Conservation (phyloP, 2,888 invertebrate species). For the Acanthosepion pharaonis region DNA sequence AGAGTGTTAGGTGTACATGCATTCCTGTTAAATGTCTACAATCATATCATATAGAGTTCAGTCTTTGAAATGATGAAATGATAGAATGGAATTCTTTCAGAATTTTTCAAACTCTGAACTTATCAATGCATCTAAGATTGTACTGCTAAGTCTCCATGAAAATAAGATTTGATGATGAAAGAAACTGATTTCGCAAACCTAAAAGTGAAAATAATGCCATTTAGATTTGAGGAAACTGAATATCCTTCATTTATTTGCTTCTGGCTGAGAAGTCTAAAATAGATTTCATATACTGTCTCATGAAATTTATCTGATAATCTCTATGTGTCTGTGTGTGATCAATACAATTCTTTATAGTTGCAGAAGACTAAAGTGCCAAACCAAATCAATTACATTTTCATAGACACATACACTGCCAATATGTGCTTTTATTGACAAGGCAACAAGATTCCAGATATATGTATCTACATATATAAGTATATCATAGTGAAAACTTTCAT, state of each 20-base stretch:
- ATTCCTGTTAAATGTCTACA: too few relatives aligned
- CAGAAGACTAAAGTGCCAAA: background rate
- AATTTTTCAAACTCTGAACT: background rate
- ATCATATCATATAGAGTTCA: too few relatives aligned
- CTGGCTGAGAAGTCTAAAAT: background rate
- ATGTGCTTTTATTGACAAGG: too few relatives aligned
- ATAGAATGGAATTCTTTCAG: background rate
- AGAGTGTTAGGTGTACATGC: too few relatives aligned
- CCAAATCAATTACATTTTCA: background rate
- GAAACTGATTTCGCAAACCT: background rate
- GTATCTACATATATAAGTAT: too few relatives aligned
- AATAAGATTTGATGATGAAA: background rate
- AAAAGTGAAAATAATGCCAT: background rate
- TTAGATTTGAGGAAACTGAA: background rate
- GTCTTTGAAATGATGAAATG: background rate
- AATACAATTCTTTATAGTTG: background rate
- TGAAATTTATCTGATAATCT: background rate
- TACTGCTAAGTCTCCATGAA: background rate
- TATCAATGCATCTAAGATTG: background rate
- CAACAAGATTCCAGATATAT: too few relatives aligned
- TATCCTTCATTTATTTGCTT: background rate
- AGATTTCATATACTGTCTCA: background rate
- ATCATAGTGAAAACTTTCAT: too few relatives aligned
- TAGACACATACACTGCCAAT: background rate
- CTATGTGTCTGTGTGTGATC: background rate